These are phyloP conservation scores for Holothuria leucospilota DNA, from an alignment of 53 echinoderm and acorn worm genomes.

Conservation along the genomic window DNA sequence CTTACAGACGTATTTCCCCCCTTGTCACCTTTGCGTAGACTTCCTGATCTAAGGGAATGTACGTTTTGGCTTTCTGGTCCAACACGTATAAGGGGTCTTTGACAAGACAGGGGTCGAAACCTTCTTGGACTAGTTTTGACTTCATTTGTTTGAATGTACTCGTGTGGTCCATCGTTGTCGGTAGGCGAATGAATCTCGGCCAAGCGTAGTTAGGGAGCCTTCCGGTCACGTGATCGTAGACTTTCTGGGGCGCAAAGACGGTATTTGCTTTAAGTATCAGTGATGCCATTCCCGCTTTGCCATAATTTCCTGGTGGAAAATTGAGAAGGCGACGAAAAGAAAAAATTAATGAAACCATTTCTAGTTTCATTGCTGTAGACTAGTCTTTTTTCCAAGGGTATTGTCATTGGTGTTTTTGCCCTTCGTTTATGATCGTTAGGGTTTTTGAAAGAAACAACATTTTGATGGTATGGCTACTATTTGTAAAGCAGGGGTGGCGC, in stretches of 20 bases:
- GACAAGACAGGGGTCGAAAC: slow-evolving; percentile 79
- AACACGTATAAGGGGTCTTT: slow-evolving; percentile 72
- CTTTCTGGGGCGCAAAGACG: slow-evolving; percentile 64
- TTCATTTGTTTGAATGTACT: slow-evolving; percentile 95
- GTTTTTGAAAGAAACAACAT: too few species aligned
- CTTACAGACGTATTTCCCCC: slow-evolving; percentile 71
- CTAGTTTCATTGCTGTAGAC: too few species aligned
- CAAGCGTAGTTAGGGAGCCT: slow-evolving; percentile 89
- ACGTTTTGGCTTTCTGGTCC: slow-evolving; percentile 54
- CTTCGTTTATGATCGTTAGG: too few species aligned
- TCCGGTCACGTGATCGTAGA: slow-evolving; percentile 69
- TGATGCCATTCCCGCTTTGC: slow-evolving; percentile 95
- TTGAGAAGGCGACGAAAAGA: too few species aligned
- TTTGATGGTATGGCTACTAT: too few species aligned
- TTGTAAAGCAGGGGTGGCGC: too few species aligned
- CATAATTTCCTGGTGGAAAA: slow-evolving; percentile 76
- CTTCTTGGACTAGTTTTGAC: slow-evolving; percentile 77
- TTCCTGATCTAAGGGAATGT: slow-evolving; percentile 65
- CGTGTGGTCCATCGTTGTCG: slow-evolving; percentile 79
- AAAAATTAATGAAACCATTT: too few species aligned
- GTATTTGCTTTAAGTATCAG: slow-evolving; percentile 63
- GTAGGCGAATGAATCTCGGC: slow-evolving; percentile 85
- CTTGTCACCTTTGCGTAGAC: slow-evolving; percentile 68
- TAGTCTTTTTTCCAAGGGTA: too few species aligned
- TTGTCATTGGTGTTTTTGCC: too few species aligned